A percentile compares a stretch with the other conserved stretches of the same genome.
phyloP scores from a whole-genome alignment of 2,797 vertebrate genomes.

The Paramormyrops hopkinsi region DNA sequence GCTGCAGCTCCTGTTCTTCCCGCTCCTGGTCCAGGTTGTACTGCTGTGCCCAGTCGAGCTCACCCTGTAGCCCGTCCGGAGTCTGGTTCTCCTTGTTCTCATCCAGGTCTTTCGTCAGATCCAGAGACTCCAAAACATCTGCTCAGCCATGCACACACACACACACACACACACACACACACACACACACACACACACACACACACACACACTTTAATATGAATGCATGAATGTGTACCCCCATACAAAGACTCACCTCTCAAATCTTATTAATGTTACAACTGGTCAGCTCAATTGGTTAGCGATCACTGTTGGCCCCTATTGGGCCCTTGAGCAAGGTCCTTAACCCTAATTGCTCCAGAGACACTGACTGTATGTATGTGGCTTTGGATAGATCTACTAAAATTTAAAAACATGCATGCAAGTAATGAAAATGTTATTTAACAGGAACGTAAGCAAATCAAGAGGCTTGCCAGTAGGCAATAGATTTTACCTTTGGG shows the following conservation, averaged over 20 bases:
- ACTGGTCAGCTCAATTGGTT: not conserved
- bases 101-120: constrained; percentile 85
- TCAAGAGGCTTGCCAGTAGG: not conserved
- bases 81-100: constrained; percentile 99
- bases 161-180: not conserved
- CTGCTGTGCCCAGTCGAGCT: constrained; percentile 93
- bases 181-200: not conserved
- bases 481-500: not conserved
- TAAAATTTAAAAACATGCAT: not conserved
- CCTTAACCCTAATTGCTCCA: not conserved
- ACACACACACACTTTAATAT: constrained; percentile 3
- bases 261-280: not conserved
- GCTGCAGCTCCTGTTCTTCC: constrained; percentile 95
- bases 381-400: not conserved
- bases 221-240: not conserved
- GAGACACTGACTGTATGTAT: not conserved
- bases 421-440: not conserved
- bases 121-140: constrained; percentile 63
- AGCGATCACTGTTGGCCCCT: not conserved
- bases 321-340: not conserved
- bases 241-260: not conserved
- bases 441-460: not conserved
- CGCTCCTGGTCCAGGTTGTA: constrained; percentile 87
- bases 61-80: constrained; percentile 78
- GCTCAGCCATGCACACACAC: not conserved